Base-by-base conservation (phyloP, 2,797 vertebrate species). In the Buphagus erythrorhynchus region DNA sequence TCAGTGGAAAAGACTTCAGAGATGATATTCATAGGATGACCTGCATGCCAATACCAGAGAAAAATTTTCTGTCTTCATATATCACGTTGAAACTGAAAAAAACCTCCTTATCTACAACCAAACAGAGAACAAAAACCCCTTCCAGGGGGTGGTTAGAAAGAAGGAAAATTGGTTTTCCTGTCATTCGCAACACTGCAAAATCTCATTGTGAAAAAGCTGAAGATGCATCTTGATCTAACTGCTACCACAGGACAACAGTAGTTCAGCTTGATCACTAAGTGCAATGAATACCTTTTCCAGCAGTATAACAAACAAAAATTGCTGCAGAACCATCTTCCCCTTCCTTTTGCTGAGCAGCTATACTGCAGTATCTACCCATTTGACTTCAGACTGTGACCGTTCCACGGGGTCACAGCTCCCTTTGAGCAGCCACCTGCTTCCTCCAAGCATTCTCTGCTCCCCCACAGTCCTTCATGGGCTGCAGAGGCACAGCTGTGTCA, bases 391-490 rank as follows among this genome's bases (percentile, higher is more conserved):
- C 13, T 25, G 21, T 36, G 62, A 67, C 14, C 17, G 54, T 52
- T 31, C 40, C 40, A n/a, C 0, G 0, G 11, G 5, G 0, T 48
- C 52, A 66, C 46, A 54, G 22, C 26, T 26, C n/a, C 16, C 31
- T 42, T 10, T 3, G 8, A 40, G 54, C 74, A 36, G 18, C 26
- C 46, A 17, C 33, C 16, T 48, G 40, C 33, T 52, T 38, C 57
- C 18, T 62, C 29, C 29, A 24, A 38, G 58, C 40, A 38, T 29
- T 33, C 48, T 54, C 45, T 66, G 45, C 26, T 72, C 7, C 18
- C 13, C 18, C 0, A 0, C 2, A 1, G 17, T 20, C 49, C 33
- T 31, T 45, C 51, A 24, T 1, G 11, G 35, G 26, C 66, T 58
- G 36, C 43, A 57, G 57, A 6, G 36, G 16, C 25, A 65, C 43